Percentiles rank a stretch among this genome's conserved stretches.
phyloP scores from a whole-genome alignment of 2,888 invertebrate genomes.

The Drosophila subquinaria region DNA sequence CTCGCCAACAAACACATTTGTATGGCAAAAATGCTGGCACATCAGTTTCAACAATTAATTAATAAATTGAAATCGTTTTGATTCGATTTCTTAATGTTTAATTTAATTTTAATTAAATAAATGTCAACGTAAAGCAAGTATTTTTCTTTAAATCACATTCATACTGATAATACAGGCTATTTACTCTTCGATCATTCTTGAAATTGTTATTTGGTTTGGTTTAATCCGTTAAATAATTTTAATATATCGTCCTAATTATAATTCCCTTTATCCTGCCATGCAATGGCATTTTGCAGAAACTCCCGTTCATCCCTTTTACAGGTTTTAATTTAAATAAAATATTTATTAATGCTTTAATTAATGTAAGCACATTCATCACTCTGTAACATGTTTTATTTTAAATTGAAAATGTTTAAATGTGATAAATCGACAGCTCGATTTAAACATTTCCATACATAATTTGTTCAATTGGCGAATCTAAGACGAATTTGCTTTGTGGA shows the following conservation, averaged over 20 bases:
- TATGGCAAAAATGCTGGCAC: conserved; percentile 17
- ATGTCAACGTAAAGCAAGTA: too few species aligned
- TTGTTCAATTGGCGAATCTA: background rate
- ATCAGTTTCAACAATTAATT: conserved; percentile 20
- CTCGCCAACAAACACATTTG: conserved; percentile 24
- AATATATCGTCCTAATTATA: background rate
- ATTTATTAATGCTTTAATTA: background rate
- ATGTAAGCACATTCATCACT: background rate
- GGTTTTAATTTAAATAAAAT: background rate
- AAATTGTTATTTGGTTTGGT: too few species aligned
- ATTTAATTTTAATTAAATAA: too few species aligned
- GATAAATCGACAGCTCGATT: too few species aligned
- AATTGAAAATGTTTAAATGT: background rate
- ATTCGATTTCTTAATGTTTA: background rate
- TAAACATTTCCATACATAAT: too few species aligned
- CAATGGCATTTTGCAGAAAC: too few species aligned
- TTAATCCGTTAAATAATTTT: too few species aligned
- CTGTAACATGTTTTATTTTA: background rate
- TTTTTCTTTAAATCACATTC: too few species aligned
- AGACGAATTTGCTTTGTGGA: background rate
- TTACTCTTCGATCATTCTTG: too few species aligned
- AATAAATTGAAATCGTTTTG: conserved; percentile 6
- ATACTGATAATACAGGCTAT: too few species aligned
- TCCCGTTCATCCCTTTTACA: background rate
- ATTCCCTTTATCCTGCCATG: background rate